phyloP scores from a whole-genome alignment of 2,113 vertebrate genomes.

The Enhydra lutris region DNA sequence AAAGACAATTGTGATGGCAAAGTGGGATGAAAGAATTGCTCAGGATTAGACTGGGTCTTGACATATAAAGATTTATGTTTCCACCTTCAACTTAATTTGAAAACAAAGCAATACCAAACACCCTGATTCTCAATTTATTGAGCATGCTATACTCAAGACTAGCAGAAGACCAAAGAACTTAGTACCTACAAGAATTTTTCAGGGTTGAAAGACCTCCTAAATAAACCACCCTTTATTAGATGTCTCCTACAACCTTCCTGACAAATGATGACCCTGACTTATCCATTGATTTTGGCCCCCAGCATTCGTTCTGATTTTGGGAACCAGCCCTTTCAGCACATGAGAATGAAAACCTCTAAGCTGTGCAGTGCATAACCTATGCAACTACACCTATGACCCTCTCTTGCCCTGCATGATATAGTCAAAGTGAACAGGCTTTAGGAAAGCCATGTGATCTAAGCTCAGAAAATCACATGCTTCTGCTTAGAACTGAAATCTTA shows the following conservation, averaged over 20 bases:
- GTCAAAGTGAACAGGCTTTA: not conserved
- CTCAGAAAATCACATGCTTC: not conserved
- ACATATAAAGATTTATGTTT: not conserved
- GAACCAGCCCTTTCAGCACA: not conserved
- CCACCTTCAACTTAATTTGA: not conserved
- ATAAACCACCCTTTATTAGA: not conserved
- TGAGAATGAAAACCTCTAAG: not conserved
- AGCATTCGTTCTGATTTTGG: not conserved
- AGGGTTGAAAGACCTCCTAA: not conserved
- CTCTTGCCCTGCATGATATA: not conserved
- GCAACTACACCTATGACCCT: not conserved
- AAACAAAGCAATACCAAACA: not conserved
- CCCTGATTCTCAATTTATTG: not conserved
- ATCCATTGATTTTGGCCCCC: not conserved
- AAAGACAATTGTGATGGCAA: not conserved
- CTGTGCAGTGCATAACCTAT: not conserved
- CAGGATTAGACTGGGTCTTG: not conserved
- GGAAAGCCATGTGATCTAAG: not conserved
- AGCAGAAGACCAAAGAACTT: not conserved
- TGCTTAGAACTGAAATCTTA: not conserved
- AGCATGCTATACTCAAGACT: not conserved
- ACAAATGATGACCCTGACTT: not conserved
- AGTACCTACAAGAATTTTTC: not conserved
- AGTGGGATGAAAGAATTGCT: not conserved
- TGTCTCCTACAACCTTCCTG: not conserved